A percentile compares a stretch with the other conserved stretches of the same genome.
Evolutionary conservation across 2,797 vertebrate genomes (phyloP).

Genomic region (Pangasius krempfi): DNA sequence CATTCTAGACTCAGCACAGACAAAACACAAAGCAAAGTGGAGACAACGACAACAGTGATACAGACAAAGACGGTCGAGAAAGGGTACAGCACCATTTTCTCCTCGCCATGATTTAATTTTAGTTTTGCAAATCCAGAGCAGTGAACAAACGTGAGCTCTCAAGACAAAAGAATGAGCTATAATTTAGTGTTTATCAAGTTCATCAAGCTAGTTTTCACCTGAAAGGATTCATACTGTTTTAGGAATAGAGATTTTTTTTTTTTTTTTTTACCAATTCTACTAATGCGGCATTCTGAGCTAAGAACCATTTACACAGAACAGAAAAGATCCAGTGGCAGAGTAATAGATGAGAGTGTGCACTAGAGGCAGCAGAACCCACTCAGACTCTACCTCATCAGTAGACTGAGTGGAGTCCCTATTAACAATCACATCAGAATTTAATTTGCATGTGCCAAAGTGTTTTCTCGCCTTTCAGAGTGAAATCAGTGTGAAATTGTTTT

Average conservation of each 20-base stretch:
- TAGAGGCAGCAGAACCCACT: slow-evolving; percentile 8
- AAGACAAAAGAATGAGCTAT: not conserved
- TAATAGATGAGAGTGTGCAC: not conserved
- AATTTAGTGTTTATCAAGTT: no score
- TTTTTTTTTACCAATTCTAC: not conserved
- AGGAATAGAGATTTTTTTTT: not conserved
- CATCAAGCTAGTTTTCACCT: not conserved
- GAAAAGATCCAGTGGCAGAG: not conserved
- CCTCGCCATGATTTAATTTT: not conserved
- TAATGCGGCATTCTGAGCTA: not conserved
- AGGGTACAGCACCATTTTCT: slow-evolving; percentile 68
- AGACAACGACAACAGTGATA: slow-evolving; percentile 47
- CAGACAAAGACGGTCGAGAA: slow-evolving; percentile 59
- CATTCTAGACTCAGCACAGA: slow-evolving; percentile 46
- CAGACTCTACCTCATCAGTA: not conserved
- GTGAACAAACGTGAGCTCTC: not conserved
- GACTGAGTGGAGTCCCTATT: slow-evolving; percentile 44
- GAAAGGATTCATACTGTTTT: not conserved
- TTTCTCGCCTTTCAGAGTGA: slow-evolving; percentile 75
- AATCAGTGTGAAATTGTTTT: slow-evolving; percentile 80
- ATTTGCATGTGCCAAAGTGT: slow-evolving; percentile 67
- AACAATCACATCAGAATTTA: slow-evolving; percentile 76
- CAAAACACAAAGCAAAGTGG: slow-evolving; percentile 9
- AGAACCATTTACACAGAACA: not conserved
- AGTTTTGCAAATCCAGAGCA: not conserved